Base-by-base conservation (phyloP, 2,113 vertebrate genomes). In the Cromileptes altivelis region DNA sequence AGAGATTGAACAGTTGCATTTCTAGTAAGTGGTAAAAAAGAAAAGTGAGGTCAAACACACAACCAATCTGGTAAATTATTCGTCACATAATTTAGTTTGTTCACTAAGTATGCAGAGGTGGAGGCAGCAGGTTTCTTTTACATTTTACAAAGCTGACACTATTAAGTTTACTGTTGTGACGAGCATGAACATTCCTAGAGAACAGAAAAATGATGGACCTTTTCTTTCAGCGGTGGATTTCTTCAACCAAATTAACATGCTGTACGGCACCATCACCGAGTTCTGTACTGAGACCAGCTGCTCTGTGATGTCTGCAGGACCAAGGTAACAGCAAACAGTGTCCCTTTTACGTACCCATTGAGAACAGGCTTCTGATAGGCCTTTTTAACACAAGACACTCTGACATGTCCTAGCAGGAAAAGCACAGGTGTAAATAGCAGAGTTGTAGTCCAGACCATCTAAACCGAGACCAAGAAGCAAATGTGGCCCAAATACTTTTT, bases 231-330 rank as follows among this genome's bases (percentile, higher is more conserved):
- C 97, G 4, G 98, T 99, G 93, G 98, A 99, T 93, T 99, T 99
- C 93, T 99, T 99, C 94, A 99, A 99, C 92, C 98, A 99, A 87
- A 99, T 99, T 91, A 99, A 99, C 92, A 99, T 99, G 98, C 84
- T 99, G 5, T 99, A 99, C 0, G 98, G 98, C 75, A 99, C 98
- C 83, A 99, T 99, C 84, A 99, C 98, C 0, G 98, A 99, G 87
- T 99, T 99, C 93, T 99, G 98, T 93, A 99, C 97, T 0, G 98
- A 99, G 93, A 91, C 94, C 49, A 99, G 96, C 93, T 99, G 98
- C 72, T 91, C 97, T 0, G 97, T 99, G 75, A 99, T 99, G 98
- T 99, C 98, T 58, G 98, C 98, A 1, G 98, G 98, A 53, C 98
- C 98, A 11, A 97, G 97, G 98, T 98, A 90, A 68, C 14, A 3